Evolutionary conservation across 2,797 vertebrate species (phyloP).

Genomic region (Lophura swinhoii): DNA sequence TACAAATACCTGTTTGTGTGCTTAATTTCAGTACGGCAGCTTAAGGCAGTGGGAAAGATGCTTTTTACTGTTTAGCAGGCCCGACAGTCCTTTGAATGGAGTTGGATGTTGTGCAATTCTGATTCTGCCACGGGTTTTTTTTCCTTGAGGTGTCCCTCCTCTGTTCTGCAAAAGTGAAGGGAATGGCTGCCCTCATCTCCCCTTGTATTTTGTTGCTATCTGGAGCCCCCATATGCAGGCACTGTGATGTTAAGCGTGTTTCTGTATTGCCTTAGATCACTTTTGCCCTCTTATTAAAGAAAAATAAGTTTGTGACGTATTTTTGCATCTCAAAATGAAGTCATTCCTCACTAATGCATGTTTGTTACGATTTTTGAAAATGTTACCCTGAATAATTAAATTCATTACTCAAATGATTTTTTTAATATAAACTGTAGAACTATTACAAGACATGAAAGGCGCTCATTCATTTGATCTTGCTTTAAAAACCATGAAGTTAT

Average conservation of each 20-base stretch:
- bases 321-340: not conserved
- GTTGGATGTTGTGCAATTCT: not conserved
- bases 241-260: not conserved
- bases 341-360: not conserved
- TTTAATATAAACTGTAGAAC: not conserved
- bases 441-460: constrained; percentile 49
- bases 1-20: not conserved
- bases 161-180: not conserved
- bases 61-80: not conserved
- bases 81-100: not conserved
- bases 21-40: not conserved
- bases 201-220: not conserved
- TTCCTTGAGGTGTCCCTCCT: not conserved
- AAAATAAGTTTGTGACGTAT: not conserved
- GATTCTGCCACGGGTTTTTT: not conserved
- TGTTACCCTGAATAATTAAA: constrained; percentile 18
- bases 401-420: constrained; percentile 30
- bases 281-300: not conserved
- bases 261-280: not conserved
- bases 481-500: constrained; percentile 34
- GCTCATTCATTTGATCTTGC: constrained; percentile 58
- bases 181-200: not conserved
- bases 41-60: not conserved
- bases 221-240: not conserved
- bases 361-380: not conserved